A percentile compares a stretch with the other conserved stretches of the same genome.
Evolutionary conservation across 1,140 invertebrate species (phyloP).

Genomic region (Dreissena rostriformis): DNA sequence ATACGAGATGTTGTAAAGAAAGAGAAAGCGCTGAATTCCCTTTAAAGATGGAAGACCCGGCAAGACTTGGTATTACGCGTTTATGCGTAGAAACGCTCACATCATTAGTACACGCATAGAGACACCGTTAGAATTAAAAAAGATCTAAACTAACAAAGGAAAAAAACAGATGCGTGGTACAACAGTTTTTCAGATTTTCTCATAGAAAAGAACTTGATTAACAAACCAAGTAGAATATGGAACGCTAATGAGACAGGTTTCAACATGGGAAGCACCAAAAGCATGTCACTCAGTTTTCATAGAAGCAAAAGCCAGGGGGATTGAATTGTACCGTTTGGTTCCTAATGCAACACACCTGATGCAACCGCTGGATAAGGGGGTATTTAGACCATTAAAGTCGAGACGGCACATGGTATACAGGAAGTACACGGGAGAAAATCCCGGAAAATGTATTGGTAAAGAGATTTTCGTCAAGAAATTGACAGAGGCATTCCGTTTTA

Average conservation of each 20-base stretch:
- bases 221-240: too few relatives aligned
- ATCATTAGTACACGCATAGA: background rate
- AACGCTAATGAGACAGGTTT: conserved; percentile 6
- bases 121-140: background rate
- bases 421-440: conserved; percentile 3
- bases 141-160: background rate
- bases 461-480: background rate
- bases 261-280: conserved; percentile 14
- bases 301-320: conserved; percentile 1
- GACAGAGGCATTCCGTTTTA: conserved; percentile 2
- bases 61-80: background rate
- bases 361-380: conserved; percentile 2
- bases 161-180: conserved; percentile 11
- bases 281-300: conserved; percentile 24
- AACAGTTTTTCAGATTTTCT: background rate
- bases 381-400: conserved; percentile 3
- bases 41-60: background rate
- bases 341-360: conserved; percentile 10
- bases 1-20: background rate
- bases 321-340: conserved; percentile 5
- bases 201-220: background rate
- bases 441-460: too few relatives aligned
- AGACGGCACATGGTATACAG: background rate
- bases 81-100: background rate
- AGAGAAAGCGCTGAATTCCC: background rate